Conservation (phyloP, 2,113 vertebrate species). For the Myrmecophaga tridactyla region DNA sequence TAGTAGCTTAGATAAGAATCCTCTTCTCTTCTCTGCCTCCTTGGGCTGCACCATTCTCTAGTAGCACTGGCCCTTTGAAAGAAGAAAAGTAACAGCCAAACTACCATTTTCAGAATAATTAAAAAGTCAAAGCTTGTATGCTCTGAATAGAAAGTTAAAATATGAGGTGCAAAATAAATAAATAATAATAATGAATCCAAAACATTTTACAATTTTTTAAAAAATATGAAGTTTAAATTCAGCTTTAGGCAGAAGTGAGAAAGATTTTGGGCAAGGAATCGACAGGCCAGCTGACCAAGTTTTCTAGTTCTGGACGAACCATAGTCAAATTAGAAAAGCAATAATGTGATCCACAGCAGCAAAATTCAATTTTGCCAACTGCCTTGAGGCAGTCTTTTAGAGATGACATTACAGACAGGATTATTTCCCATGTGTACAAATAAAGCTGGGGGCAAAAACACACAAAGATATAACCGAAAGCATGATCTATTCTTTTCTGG, state of each 20-base stretch:
- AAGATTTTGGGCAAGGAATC: constrained; percentile 30
- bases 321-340: constrained; percentile 66
- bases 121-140: background rate
- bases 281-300: constrained; percentile 30
- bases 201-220: background rate
- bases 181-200: no score
- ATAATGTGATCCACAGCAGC: constrained; percentile 59
- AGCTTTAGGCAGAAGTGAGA: constrained; percentile 47
- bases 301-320: constrained; percentile 55
- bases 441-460: background rate
- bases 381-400: constrained; percentile 69
- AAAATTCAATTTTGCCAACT: constrained; percentile 67
- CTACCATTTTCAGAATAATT: constrained; percentile 16
- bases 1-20: background rate
- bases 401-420: constrained; percentile 59
- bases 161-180: background rate
- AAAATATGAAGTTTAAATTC: constrained; percentile 45
- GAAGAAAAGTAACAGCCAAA: background rate
- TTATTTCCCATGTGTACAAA: constrained; percentile 68
- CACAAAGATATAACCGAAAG: background rate
- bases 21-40: background rate
- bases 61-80: background rate
- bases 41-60: background rate
- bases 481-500: constrained; percentile 30
- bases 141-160: constrained; percentile 50